Evolutionary conservation across 2,888 invertebrate species (phyloP), one percentile per base, ranked within the genome.

Genomic region (Dryobota labecula): DNA sequence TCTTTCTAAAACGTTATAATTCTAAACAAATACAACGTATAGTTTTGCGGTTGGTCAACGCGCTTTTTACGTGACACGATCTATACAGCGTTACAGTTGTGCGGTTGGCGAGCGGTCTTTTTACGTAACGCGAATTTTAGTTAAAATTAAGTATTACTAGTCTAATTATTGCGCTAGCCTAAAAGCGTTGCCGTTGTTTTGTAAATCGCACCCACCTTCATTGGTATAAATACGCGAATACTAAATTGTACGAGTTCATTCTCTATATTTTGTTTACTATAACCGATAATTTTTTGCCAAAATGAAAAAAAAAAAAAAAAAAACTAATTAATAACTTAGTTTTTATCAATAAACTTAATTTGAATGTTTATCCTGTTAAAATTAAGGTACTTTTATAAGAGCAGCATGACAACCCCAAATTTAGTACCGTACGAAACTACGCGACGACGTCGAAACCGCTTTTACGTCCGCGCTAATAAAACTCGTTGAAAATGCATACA

Each of bases 401-500:
- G 36, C n/a, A 70, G 68, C 65, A 81, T 92, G 90, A 87, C 89
- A 92, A 92, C 92, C 89, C 93, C 47, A 86, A 87, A 90, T 88
- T 91, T 94, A 94, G 95, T 95, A 95, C 95, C 95, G 95, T 95
- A 94, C 92, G 95, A 94, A 94, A 91, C 91, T 94, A 93, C 92
- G 92, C 94, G 94, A 95, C 94, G 93, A 95, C 94, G 93, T 93
- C 88, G 87, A 89, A 92, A 91, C 92, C 88, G 93, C 90, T 92
- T 93, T 90, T 91, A 91, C 92, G 92, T 93, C 90, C 92, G 92
- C 92, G 91, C 86, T 93, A 94, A 93, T 92, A 94, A 95, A 95
- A 95, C 91, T 93, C 92, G 92, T 95, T 94, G 94, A 96, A 96
- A 95, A 96, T 96, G 96, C 94, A 96, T 94, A 92, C 93, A 96